Evolutionary conservation across 2,113 vertebrate species (phyloP).

Genomic region (Callipepla californica): DNA sequence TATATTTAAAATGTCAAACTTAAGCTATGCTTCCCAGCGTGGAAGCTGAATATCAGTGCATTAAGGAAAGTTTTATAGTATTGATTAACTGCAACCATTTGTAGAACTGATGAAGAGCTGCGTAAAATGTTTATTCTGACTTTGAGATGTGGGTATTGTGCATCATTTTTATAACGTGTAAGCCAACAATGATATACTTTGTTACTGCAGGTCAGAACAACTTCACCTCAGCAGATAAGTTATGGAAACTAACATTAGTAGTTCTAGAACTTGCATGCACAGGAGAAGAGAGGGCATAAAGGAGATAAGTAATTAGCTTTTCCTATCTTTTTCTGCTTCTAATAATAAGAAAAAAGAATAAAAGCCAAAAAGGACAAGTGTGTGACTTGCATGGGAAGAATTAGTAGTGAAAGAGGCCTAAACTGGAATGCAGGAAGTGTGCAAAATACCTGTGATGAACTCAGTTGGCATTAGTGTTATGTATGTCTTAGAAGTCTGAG

Average conservation of each 20-base stretch:
- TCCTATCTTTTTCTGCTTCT: background rate
- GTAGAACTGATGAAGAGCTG: conserved; percentile 66
- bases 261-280: conserved; percentile 14
- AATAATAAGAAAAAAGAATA: background rate
- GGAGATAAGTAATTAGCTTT: conserved; percentile 1
- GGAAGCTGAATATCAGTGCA: conserved; percentile 48
- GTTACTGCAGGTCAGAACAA: conserved; percentile 66
- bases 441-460: background rate
- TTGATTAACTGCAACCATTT: conserved; percentile 66
- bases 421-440: background rate
- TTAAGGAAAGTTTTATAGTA: conserved; percentile 70
- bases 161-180: conserved; percentile 73
- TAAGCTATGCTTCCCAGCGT: conserved; percentile 43
- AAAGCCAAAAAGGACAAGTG: background rate
- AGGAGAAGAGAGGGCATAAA: background rate
- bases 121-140: conserved; percentile 59
- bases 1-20: conserved; percentile 62
- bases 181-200: conserved; percentile 57
- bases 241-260: conserved; percentile 31
- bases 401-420: background rate
- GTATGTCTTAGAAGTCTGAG: background rate
- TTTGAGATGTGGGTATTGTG: conserved; percentile 66
- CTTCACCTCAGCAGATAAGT: conserved; percentile 51
- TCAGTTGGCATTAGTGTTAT: background rate
- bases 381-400: background rate